A percentile compares a stretch with the other conserved stretches of the same genome.
These are phyloP conservation scores for Coregonus sp. DNA, from an alignment of 2,797 vertebrate species.

Conservation along the genomic window DNA sequence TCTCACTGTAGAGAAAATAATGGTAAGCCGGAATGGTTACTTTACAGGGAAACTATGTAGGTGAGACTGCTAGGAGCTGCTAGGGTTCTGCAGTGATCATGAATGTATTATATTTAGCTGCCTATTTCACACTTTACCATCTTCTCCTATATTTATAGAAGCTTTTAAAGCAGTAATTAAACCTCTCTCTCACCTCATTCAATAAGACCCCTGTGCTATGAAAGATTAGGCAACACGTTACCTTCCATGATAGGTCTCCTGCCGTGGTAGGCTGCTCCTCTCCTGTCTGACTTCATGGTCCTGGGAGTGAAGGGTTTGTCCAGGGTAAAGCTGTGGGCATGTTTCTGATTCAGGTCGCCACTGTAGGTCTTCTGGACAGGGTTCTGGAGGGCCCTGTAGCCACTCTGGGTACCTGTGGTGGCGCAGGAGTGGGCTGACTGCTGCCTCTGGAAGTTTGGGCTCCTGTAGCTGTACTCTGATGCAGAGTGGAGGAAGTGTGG, in stretches of 20 bases:
- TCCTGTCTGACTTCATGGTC: conserved; percentile 45
- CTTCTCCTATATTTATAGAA: neutral
- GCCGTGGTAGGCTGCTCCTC: conserved; percentile 20
- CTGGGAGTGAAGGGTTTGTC: conserved; percentile 42
- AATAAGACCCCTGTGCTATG: neutral
- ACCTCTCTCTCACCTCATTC: neutral
- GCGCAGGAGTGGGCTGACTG: conserved; percentile 18
- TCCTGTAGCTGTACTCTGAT: conserved; percentile 54
- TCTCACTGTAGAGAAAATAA: conserved; percentile 77
- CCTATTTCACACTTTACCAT: neutral
- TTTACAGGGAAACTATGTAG: neutral
- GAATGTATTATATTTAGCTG: neutral
- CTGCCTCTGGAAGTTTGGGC: conserved; percentile 49
- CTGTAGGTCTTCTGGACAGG: conserved; percentile 46
- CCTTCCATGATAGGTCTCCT: conserved; percentile 78
- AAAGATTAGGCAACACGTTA: conserved; percentile 46
- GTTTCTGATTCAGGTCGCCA: too few relatives aligned
- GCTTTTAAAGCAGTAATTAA: too few relatives aligned
- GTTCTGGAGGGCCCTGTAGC: conserved; percentile 72
- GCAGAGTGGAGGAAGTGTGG: conserved; percentile 29
- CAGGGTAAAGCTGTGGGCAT: too few relatives aligned
- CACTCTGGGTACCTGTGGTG: conserved; percentile 43
- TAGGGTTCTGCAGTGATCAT: neutral
- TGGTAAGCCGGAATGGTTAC: neutral
- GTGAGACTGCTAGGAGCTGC: neutral